Evolutionary conservation across 1,140 invertebrate species (phyloP).

Genomic region (Eueides isabella): DNA sequence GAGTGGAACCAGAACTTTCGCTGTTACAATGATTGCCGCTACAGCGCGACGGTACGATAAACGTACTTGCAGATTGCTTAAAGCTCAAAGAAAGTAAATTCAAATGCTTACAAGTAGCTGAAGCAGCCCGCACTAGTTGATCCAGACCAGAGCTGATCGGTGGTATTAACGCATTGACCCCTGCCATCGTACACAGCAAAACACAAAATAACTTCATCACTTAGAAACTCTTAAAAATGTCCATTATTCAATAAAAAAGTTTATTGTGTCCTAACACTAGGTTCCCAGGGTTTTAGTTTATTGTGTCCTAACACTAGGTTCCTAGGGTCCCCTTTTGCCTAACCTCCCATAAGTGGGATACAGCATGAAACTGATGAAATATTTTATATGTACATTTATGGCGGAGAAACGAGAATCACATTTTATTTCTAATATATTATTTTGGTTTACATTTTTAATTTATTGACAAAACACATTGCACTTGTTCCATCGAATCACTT

Average conservation of each 20-base stretch:
- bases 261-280: too few relatives aligned
- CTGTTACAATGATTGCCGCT: too few relatives aligned
- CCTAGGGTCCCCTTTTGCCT: too few relatives aligned
- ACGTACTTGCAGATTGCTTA: too few relatives aligned
- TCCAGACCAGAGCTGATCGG: slow-evolving; percentile 49
- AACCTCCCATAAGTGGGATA: too few relatives aligned
- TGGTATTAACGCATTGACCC: slow-evolving; percentile 41
- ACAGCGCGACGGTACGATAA: too few relatives aligned
- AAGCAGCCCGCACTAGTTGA: slow-evolving; percentile 55
- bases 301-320: too few relatives aligned
- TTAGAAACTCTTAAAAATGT: neutral
- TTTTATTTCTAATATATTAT: neutral
- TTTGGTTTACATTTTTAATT: neutral
- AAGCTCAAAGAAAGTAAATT: neutral
- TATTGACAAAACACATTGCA: neutral
- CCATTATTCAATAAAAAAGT: neutral
- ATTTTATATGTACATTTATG: neutral
- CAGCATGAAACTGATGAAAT: too few relatives aligned
- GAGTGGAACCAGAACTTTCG: too few relatives aligned
- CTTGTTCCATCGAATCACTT: neutral
- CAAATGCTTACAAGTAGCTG: slow-evolving; percentile 62
- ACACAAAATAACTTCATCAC: slow-evolving; percentile 27
- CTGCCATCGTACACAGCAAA: slow-evolving; percentile 25
- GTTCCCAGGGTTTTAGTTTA: too few relatives aligned
- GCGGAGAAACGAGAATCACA: neutral